Conservation (phyloP, 2,113 vertebrate species). For the Taxidea taxus region DNA sequence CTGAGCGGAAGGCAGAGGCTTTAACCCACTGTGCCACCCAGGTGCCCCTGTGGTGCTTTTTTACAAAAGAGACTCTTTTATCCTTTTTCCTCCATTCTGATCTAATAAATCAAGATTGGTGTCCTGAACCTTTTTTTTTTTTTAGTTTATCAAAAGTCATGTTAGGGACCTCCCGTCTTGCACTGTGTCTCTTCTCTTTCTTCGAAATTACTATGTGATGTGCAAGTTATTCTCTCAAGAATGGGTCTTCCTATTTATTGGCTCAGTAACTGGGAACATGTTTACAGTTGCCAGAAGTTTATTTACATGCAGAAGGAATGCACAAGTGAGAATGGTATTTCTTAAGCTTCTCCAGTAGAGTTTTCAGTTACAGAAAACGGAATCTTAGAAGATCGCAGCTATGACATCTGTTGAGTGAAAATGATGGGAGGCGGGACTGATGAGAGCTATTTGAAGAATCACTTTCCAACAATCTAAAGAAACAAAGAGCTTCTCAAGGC, state of each 20-base stretch:
- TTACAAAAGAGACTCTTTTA: not conserved
- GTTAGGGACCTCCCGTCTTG: not conserved
- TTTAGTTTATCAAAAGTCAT: not conserved
- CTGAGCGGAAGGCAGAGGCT: too few relatives aligned
- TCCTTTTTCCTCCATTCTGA: not conserved
- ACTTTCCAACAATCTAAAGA: not conserved
- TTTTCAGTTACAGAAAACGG: not conserved
- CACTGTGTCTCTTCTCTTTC: slow-evolving; percentile 20
- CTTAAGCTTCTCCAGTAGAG: not conserved
- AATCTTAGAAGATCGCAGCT: not conserved
- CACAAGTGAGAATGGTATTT: not conserved
- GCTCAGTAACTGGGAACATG: not conserved
- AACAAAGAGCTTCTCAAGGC: not conserved
- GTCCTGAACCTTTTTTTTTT: not conserved
- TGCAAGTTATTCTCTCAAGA: not conserved
- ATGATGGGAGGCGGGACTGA: not conserved
- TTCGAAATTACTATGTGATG: slow-evolving; percentile 6
- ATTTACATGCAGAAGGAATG: not conserved
- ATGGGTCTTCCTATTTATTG: not conserved
- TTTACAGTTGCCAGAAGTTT: not conserved
- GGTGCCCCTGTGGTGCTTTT: too few relatives aligned
- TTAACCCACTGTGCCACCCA: too few relatives aligned
- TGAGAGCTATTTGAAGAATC: not conserved
- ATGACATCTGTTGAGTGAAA: not conserved
- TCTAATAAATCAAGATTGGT: not conserved